Percentiles rank a stretch among this genome's conserved stretches.
phyloP scores from a whole-genome alignment of 2,797 vertebrate genomes.

The Myoxocephalus aenaeus region DNA sequence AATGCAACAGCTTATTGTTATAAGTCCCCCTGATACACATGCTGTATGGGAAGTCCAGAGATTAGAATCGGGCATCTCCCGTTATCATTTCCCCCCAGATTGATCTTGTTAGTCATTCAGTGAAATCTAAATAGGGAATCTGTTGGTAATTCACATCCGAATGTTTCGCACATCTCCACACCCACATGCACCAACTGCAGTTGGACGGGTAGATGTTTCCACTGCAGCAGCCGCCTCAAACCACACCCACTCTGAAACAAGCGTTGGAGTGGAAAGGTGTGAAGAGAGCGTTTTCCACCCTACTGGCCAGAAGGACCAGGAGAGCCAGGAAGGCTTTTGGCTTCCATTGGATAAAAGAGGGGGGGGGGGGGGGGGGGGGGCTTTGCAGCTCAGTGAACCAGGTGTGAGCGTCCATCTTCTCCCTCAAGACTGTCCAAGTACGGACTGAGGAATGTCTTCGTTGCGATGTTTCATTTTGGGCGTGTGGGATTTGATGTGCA shows the following conservation, averaged over 20 bases:
- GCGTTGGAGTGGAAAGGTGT: conserved; percentile 66
- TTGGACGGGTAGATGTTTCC: conserved; percentile 68
- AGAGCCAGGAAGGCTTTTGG: conserved; percentile 54
- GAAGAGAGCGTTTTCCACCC: conserved; percentile 68
- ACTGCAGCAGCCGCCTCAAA: conserved; percentile 56
- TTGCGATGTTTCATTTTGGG: conserved; percentile 18
- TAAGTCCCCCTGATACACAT: neutral
- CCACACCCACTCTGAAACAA: conserved; percentile 71
- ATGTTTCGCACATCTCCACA: conserved; percentile 19
- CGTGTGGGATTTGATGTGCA: conserved; percentile 7
- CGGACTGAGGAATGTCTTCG: conserved; percentile 26
- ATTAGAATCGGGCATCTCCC: neutral
- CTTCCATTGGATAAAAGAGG: conserved; percentile 37
- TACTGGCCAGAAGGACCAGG: conserved; percentile 67
- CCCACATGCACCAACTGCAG: conserved; percentile 16
- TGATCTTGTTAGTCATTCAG: neutral
- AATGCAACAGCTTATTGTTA: neutral
- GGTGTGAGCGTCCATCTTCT: conserved; percentile 71
- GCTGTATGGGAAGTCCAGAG: neutral
- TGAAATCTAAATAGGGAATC: neutral
- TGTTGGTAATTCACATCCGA: neutral
- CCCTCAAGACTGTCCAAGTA: conserved; percentile 21
- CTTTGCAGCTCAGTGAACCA: conserved; percentile 57
- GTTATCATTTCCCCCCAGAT: neutral
- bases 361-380: conserved; percentile 21